Percentiles rank a stretch among this genome's conserved stretches.
These are phyloP conservation scores for Mystacornis crossleyi DNA, from an alignment of 2,113 vertebrate genomes.

Conservation along the genomic window DNA sequence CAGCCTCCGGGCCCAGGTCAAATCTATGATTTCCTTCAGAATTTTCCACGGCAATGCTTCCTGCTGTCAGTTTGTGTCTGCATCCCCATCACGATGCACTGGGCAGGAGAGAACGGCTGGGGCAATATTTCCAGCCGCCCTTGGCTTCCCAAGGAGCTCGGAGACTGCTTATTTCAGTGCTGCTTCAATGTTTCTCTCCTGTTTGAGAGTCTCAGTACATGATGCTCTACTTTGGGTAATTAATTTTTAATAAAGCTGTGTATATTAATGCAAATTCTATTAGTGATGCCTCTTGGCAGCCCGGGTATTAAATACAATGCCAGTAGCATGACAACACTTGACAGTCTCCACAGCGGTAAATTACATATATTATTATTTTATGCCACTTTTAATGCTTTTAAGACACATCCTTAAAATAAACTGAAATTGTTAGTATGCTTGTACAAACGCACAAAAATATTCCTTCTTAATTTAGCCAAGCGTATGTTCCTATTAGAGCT, in stretches of 20 bases:
- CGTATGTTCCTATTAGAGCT: constrained; percentile 31
- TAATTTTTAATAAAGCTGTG: constrained; percentile 60
- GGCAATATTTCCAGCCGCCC: background rate
- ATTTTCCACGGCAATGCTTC: background rate
- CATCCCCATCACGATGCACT: background rate
- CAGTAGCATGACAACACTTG: constrained; percentile 57
- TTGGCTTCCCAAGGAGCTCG: background rate
- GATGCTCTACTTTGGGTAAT: constrained; percentile 53
- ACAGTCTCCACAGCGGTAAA: constrained; percentile 29
- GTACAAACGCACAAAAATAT: constrained; percentile 34
- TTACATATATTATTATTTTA: constrained; percentile 55
- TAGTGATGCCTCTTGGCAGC: constrained; percentile 32
- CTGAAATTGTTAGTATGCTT: background rate
- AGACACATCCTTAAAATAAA: constrained; percentile 43
- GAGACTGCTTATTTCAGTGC: background rate
- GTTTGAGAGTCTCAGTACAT: constrained; percentile 36
- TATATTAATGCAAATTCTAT: constrained; percentile 56
- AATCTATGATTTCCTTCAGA: background rate
- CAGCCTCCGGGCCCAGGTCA: background rate
- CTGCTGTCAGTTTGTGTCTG: background rate
- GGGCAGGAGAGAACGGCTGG: background rate
- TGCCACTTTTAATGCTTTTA: constrained; percentile 12
- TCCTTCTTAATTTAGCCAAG: constrained; percentile 41
- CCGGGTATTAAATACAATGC: constrained; percentile 30
- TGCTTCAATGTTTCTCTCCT: constrained; percentile 11